phyloP scores from a whole-genome alignment of 2,113 vertebrate species.

The Rynchops niger region DNA sequence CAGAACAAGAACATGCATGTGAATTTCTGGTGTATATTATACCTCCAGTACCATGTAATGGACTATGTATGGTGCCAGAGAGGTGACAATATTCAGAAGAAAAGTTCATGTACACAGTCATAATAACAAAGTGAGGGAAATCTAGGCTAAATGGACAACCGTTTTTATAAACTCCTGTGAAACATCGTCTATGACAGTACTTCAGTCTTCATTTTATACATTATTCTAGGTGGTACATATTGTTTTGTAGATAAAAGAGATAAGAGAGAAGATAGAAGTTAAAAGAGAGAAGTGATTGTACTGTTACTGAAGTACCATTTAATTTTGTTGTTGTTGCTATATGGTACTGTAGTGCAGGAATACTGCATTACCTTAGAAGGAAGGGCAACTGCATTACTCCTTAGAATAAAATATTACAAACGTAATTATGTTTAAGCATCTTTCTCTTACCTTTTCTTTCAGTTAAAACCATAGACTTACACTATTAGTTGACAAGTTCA shows the following conservation, averaged over 20 bases:
- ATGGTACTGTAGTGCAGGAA: neutral
- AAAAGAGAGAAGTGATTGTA: neutral
- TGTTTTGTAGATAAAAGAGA: neutral
- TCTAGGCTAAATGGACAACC: neutral
- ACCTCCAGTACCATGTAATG: neutral
- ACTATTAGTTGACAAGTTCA: neutral
- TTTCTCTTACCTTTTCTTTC: neutral
- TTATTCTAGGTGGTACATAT: neutral
- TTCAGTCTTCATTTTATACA: neutral
- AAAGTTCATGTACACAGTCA: neutral
- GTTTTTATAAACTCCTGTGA: neutral
- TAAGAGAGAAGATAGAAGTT: too few relatives aligned
- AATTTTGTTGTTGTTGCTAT: neutral
- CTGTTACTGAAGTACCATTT: neutral
- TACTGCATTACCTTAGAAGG: neutral
- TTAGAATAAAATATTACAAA: neutral
- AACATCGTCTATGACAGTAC: neutral
- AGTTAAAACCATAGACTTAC: neutral
- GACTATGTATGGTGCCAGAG: neutral
- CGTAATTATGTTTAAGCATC: neutral
- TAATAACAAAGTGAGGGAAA: neutral
- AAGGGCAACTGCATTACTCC: neutral
- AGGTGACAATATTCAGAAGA: neutral
- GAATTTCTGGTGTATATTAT: neutral
- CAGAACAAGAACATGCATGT: neutral